phyloP scores from a whole-genome alignment of 2,797 vertebrate genomes.

The Tokudaia tokunoshimensis region DNA sequence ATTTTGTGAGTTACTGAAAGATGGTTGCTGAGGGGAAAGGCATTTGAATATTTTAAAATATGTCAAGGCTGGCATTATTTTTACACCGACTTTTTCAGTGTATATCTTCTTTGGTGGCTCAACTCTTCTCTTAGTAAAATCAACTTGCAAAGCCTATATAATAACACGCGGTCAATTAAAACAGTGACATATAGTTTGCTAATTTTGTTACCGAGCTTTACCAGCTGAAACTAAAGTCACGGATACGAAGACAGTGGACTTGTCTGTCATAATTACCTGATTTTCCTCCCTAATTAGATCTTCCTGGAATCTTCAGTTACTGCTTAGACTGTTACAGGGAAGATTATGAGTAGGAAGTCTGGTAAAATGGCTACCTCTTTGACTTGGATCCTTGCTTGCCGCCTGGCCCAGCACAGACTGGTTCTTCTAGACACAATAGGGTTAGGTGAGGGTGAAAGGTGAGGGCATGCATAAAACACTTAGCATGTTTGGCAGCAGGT shows the following conservation, averaged over 20 bases:
- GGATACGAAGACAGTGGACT: neutral
- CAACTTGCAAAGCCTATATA: neutral
- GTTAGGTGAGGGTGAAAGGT: constrained; percentile 5
- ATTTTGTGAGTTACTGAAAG: neutral
- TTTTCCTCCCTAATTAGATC: constrained; percentile 20
- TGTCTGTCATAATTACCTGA: neutral
- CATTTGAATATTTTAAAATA: neutral
- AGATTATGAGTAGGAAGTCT: neutral
- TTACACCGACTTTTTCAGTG: neutral
- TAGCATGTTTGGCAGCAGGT: neutral
- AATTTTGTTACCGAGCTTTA: neutral
- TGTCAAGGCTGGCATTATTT: neutral
- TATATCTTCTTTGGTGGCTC: constrained; percentile 24
- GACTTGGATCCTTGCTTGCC: neutral
- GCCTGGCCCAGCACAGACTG: neutral
- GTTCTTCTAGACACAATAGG: neutral
- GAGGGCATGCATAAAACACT: neutral
- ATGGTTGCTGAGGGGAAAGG: neutral
- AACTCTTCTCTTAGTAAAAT: neutral
- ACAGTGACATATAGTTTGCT: neutral
- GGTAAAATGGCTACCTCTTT: neutral
- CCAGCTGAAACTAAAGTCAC: neutral
- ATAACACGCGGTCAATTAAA: neutral
- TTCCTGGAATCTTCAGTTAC: constrained; percentile 1
- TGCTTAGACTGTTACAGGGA: neutral